Evolutionary conservation across 2,888 invertebrate genomes (phyloP), one percentile per base, ranked within the genome.

Genomic region (Lutraria lutraria): DNA sequence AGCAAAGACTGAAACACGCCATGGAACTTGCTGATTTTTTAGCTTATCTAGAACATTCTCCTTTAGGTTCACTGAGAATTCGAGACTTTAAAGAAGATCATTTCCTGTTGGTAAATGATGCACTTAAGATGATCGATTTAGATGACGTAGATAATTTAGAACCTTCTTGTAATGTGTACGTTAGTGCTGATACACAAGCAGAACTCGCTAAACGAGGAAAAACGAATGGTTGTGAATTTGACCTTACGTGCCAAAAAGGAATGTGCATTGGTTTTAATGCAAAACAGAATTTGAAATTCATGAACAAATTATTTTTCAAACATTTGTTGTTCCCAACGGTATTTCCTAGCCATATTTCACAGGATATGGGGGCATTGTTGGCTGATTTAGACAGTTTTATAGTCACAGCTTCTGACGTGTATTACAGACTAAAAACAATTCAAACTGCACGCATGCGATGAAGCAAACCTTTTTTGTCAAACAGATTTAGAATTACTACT

Each of bases 81-180:
- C 94, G 95, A 8, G 96, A 96, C 89, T 95, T 96, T 86, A 96
- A 96, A 88, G 96, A 95, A 84, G 94, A 94, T 0, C 95, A 96
- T 91, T 95, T 96, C 89, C 93, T 96, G 43, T 88, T 95, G 90
- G 93, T 94, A 34, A 94, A 95, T 86, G 89, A 89, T 34, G 93
- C 91, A 52, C 91, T 96, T 52, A 96, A 96, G 85, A 93, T 96
- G 92, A 96, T 95, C 21, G 96, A 96, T 89, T 90, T 96, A 12
- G 96, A 96, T 87, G 96, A 96, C 89, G 94, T 96, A 56, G 95
- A 95, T 87, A 95, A 95, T 92, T 52, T 95, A 25, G 95, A 95
- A 88, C 95, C 95, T 0, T 91, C 93, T 12, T 95, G 95, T 90
- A 89, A 87, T 81, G 87, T 89, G 0, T 94, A 93, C 63, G 86